phyloP scores from a whole-genome alignment of 2,888 invertebrate species.

The Heliconius erato region DNA sequence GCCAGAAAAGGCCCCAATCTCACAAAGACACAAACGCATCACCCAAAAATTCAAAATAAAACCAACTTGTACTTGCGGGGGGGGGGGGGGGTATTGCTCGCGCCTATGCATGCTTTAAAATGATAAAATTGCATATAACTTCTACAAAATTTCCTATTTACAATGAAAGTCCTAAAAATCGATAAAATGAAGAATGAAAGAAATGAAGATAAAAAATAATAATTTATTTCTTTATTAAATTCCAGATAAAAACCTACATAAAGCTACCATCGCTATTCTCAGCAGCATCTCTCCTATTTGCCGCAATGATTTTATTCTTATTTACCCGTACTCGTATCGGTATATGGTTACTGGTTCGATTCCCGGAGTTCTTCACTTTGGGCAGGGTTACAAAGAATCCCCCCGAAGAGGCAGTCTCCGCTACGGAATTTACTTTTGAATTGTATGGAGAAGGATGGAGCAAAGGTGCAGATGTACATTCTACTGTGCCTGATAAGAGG shows the following conservation, averaged over 20 bases:
- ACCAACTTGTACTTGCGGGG: too few species aligned
- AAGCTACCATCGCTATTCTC: slow-evolving; percentile 75
- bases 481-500: slow-evolving; percentile 86
- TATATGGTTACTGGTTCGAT: slow-evolving; percentile 61
- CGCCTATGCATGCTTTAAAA: too few species aligned
- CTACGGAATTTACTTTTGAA: slow-evolving; percentile 88
- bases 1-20: too few species aligned
- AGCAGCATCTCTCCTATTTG: slow-evolving; percentile 81
- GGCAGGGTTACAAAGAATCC: slow-evolving; percentile 90
- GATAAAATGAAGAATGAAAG: too few species aligned
- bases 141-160: too few species aligned
- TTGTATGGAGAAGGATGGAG: slow-evolving; percentile 93
- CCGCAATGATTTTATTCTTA: slow-evolving; percentile 79
- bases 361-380: slow-evolving; percentile 87
- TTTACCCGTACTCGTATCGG: slow-evolving; percentile 58
- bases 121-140: too few species aligned
- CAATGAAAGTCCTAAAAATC: too few species aligned
- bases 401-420: slow-evolving; percentile 85
- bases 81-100: too few species aligned
- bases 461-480: slow-evolving; percentile 80
- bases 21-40: too few species aligned
- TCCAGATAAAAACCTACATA: slow-evolving; percentile 92
- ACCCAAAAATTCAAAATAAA: too few species aligned
- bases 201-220: background rate
- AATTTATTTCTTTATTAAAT: background rate